phyloP scores from a whole-genome alignment of 1,140 invertebrate species.

The Ditylenchus dipsaci region DNA sequence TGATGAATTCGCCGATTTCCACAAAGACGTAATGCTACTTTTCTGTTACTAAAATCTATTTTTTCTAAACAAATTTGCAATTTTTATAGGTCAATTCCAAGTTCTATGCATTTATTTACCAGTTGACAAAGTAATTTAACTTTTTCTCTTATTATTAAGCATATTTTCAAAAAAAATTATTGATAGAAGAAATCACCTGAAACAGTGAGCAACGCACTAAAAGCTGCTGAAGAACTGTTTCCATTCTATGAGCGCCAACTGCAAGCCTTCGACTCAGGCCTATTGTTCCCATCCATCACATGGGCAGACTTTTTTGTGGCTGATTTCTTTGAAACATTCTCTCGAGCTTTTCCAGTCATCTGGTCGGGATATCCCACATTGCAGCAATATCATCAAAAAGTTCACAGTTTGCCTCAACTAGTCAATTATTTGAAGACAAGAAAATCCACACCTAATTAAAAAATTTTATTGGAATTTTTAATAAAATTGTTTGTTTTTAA shows the following conservation, averaged over 20 bases:
- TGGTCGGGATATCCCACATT: neutral
- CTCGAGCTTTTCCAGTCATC: neutral
- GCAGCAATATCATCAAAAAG: neutral
- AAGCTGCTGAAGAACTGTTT: neutral
- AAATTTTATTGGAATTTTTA: neutral
- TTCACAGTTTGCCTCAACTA: neutral
- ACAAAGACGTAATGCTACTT: neutral
- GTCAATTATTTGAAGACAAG: neutral
- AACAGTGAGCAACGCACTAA: neutral
- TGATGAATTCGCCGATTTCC: neutral
- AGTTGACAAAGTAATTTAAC: neutral
- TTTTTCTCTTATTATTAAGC: neutral
- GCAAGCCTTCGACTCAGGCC: neutral
- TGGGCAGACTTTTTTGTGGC: constrained; percentile 8
- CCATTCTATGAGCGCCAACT: neutral
- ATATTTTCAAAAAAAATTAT: neutral
- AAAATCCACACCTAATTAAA: neutral
- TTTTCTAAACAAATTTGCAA: too few species aligned
- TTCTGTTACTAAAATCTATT: too few species aligned
- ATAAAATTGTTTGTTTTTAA: neutral
- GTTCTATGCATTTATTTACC: neutral
- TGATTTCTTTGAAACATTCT: constrained; percentile 3
- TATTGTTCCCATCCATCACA: neutral
- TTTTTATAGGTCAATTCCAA: neutral
- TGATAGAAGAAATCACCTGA: neutral